phyloP scores from a whole-genome alignment of 2,888 invertebrate genomes.

The Drosophila subsilvestris region DNA sequence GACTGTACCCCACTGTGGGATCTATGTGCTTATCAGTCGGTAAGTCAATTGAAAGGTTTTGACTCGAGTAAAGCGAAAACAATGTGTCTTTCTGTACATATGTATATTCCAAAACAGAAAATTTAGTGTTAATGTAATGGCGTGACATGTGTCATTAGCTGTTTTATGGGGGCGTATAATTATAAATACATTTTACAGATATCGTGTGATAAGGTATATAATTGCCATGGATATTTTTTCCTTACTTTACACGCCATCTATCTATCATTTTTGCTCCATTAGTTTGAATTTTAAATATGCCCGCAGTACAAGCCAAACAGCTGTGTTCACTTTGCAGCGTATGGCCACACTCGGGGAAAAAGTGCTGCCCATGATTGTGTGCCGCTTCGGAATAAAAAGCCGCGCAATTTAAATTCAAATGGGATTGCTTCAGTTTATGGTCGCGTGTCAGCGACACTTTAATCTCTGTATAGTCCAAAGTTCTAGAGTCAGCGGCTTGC shows the following conservation, averaged over 20 bases:
- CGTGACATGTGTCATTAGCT: constrained; percentile 28
- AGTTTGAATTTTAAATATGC: too few relatives aligned
- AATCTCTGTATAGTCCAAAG: constrained; percentile 30
- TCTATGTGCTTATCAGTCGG: constrained; percentile 11
- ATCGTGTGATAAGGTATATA: constrained; percentile 10
- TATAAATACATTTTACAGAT: constrained; percentile 17
- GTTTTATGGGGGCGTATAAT: constrained; percentile 28
- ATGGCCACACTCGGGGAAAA: constrained; percentile 20
- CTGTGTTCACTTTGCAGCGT: not conserved
- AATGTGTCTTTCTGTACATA: not conserved
- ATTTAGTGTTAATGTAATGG: not conserved
- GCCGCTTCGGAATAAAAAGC: not conserved
- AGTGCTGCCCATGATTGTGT: constrained; percentile 29
- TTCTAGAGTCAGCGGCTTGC: not conserved
- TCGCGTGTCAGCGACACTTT: not conserved
- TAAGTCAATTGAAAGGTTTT: not conserved
- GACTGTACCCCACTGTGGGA: not conserved
- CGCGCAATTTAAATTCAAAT: constrained; percentile 19
- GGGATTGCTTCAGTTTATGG: not conserved
- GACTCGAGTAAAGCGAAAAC: too few relatives aligned
- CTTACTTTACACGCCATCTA: not conserved
- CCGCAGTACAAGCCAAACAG: too few relatives aligned
- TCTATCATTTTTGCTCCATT: not conserved
- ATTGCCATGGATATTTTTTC: not conserved
- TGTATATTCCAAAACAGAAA: not conserved